phyloP scores from a whole-genome alignment of 2,113 vertebrate genomes.

The Indri indri region DNA sequence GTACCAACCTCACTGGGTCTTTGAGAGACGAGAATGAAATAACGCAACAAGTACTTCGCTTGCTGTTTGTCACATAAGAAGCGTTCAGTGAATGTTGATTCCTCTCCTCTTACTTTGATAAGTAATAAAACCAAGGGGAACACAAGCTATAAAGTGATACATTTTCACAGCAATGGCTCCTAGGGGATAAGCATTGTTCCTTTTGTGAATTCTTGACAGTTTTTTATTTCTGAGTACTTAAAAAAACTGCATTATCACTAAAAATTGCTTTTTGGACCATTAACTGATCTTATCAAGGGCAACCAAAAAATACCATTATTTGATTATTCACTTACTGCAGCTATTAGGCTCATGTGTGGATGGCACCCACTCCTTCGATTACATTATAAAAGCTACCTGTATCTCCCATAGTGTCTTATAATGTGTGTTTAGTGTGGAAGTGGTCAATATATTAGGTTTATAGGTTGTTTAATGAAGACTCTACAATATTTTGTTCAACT shows the following conservation, averaged over 20 bases:
- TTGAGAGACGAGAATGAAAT: background rate
- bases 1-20: background rate
- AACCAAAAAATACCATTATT: slow-evolving; percentile 6
- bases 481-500: background rate
- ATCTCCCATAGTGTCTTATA: background rate
- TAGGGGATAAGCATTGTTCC: slow-evolving; percentile 6
- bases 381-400: background rate
- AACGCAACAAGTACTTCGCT: background rate
- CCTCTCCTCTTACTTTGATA: slow-evolving; percentile 26
- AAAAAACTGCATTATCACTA: slow-evolving; percentile 31
- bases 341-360: background rate
- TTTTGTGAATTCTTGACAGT: slow-evolving; percentile 50
- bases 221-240: slow-evolving; percentile 24
- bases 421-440: background rate
- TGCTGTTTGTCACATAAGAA: background rate
- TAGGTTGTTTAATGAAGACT: background rate
- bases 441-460: background rate
- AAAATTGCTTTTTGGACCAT: slow-evolving; percentile 23
- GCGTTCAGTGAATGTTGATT: slow-evolving; percentile 42
- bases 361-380: background rate
- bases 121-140: slow-evolving; percentile 33
- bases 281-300: background rate
- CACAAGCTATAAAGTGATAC: background rate
- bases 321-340: background rate
- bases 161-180: slow-evolving; percentile 38